phyloP scores from a whole-genome alignment of 2,888 invertebrate genomes.

The Blastobasis adustella region DNA sequence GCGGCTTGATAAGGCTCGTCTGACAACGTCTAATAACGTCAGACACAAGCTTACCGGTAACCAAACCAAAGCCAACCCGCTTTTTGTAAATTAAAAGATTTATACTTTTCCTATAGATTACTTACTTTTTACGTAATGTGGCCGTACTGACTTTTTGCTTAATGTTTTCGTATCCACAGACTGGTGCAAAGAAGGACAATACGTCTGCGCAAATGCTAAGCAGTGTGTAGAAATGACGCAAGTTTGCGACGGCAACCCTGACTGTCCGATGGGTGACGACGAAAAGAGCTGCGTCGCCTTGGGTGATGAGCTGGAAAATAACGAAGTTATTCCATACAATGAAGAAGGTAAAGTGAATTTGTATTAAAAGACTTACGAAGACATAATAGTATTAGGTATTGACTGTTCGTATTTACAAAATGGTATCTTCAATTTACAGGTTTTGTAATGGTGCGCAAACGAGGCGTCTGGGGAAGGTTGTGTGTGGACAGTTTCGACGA shows the following conservation, averaged over 20 bases:
- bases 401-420: background rate
- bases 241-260: slow-evolving; percentile 81
- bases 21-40: too few relatives aligned
- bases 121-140: too few relatives aligned
- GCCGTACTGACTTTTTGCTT: too few relatives aligned
- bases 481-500: slow-evolving; percentile 81
- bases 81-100: too few relatives aligned
- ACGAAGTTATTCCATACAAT: slow-evolving; percentile 76
- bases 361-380: background rate
- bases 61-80: too few relatives aligned
- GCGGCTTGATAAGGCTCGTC: too few relatives aligned
- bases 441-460: slow-evolving; percentile 82
- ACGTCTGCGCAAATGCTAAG: slow-evolving; percentile 83
- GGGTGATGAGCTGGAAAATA: slow-evolving; percentile 69
- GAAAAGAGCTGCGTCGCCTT: slow-evolving; percentile 84
- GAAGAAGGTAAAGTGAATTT: slow-evolving; percentile 64
- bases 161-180: slow-evolving; percentile 56
- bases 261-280: slow-evolving; percentile 84
- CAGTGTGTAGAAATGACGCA: slow-evolving; percentile 78
- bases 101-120: too few relatives aligned
- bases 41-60: too few relatives aligned
- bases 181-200: slow-evolving; percentile 83
- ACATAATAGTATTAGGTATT: background rate
- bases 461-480: slow-evolving; percentile 85
- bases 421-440: slow-evolving; percentile 51